A percentile compares a stretch with the other conserved stretches of the same genome.
These are phyloP conservation scores for Xerus rutilus DNA, from an alignment of 2,797 vertebrate genomes.

Conservation along the genomic window DNA sequence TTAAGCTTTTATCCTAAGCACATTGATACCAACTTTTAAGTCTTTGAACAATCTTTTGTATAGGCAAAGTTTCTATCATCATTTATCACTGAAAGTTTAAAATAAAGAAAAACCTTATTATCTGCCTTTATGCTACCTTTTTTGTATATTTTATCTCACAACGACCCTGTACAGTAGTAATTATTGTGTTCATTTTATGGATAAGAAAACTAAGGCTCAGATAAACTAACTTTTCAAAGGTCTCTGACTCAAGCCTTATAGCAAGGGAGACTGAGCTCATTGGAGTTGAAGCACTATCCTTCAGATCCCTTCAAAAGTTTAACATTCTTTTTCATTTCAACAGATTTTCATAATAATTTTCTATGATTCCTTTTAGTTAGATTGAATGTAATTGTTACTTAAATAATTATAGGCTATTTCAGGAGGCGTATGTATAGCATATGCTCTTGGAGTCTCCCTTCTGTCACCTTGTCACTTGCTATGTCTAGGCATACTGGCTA, in stretches of 20 bases:
- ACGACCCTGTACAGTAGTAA: neutral
- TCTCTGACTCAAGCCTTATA: slow-evolving; percentile 17
- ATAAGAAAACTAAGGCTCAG: neutral
- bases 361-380: neutral
- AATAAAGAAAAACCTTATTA: neutral
- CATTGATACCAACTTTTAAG: neutral
- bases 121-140: neutral
- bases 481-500: neutral
- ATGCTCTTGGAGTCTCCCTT: neutral
- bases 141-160: neutral
- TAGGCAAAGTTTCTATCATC: neutral
- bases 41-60: neutral
- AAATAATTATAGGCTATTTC: neutral
- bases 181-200: neutral
- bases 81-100: neutral
- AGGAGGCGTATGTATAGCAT: neutral
- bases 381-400: neutral
- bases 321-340: neutral
- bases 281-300: neutral
- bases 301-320: neutral
- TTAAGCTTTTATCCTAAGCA: neutral
- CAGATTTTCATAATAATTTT: neutral
- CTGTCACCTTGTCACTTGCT: neutral
- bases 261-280: neutral
- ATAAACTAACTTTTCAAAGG: slow-evolving; percentile 18